A percentile compares a stretch with the other conserved stretches of the same genome.
phyloP scores from a whole-genome alignment of 2,113 vertebrate genomes.

The Caranx ignobilis region DNA sequence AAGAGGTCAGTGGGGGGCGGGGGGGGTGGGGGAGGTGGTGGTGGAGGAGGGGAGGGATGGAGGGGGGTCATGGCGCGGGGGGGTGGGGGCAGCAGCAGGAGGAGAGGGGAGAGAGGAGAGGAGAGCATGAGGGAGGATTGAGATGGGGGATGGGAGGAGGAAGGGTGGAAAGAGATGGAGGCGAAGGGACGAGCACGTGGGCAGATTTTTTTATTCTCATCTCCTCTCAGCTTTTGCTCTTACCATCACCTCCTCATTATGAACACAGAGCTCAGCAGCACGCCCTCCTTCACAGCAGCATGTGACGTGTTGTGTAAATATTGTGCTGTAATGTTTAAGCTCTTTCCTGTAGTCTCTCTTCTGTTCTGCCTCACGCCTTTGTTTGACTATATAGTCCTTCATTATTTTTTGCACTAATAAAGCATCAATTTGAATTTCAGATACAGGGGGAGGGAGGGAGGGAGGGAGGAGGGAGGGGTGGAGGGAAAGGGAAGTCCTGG shows the following conservation, averaged over 20 bases:
- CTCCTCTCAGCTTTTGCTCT: not conserved
- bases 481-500: slow-evolving; percentile 17
- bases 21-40: not conserved
- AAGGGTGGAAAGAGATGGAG: slow-evolving; percentile 29
- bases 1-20: slow-evolving; percentile 59
- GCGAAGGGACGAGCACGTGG: slow-evolving; percentile 24
- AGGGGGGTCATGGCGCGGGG: slow-evolving; percentile 43
- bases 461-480: not conserved
- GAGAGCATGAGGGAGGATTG: slow-evolving; percentile 40
- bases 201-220: not conserved
- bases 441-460: not conserved
- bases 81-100: slow-evolving; percentile 24
- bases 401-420: not conserved
- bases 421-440: not conserved
- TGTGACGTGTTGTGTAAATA: not conserved
- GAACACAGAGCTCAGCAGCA: no score
- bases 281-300: not conserved
- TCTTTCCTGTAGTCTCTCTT: not conserved
- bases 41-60: not conserved
- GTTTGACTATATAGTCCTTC: not conserved
- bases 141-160: slow-evolving; percentile 37
- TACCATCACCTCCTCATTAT: not conserved
- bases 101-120: slow-evolving; percentile 7
- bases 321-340: not conserved
- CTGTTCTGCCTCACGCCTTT: not conserved